These are phyloP conservation scores for Halcyon malimbica DNA, from an alignment of 2,113 vertebrate species.

Conservation along the genomic window DNA sequence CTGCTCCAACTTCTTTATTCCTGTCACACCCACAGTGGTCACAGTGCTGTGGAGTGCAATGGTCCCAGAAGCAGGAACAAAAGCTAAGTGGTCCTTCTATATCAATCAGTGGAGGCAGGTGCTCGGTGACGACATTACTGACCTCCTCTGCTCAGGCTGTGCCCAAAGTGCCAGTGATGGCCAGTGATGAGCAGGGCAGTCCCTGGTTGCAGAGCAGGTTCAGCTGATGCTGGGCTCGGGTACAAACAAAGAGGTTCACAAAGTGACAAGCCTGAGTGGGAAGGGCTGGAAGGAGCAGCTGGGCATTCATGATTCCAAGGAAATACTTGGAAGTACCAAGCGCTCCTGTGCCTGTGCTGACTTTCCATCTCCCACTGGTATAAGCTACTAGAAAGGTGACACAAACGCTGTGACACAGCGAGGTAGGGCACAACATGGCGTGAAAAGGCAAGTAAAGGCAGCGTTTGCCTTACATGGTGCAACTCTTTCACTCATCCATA, in stretches of 20 bases:
- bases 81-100: not conserved
- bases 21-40: not conserved
- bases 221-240: not conserved
- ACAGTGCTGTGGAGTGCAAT: rapidly evolving
- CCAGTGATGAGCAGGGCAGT: rapidly evolving
- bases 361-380: not conserved
- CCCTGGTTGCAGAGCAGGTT: not conserved
- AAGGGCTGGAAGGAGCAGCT: not conserved
- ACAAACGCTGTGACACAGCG: not conserved
- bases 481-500: not conserved
- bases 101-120: not conserved
- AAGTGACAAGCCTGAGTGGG: not conserved
- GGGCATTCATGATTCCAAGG: not conserved
- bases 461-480: not conserved
- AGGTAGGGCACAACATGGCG: not conserved
- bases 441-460: not conserved
- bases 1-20: not conserved
- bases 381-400: not conserved
- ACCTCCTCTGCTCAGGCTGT: not conserved
- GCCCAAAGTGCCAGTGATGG: not conserved
- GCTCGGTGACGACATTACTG: not conserved
- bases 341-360: not conserved
- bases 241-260: not conserved
- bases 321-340: not conserved
- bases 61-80: not conserved